Conservation (phyloP, 2,888 invertebrate species). For the Melangyna quadrimaculata region DNA sequence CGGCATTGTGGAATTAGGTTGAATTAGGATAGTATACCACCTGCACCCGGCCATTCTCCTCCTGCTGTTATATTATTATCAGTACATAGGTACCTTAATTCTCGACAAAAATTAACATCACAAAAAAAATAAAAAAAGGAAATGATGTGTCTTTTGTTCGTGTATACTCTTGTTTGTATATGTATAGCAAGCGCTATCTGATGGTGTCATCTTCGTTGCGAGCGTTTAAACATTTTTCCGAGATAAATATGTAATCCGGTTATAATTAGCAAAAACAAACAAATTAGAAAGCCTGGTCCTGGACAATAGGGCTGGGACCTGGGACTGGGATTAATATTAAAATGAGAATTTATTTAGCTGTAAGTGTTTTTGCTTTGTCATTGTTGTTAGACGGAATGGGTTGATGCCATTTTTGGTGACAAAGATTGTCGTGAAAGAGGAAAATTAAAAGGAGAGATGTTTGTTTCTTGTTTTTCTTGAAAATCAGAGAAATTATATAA, state of each 20-base stretch:
- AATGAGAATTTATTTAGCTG: conserved; percentile 60
- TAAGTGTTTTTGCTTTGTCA: conserved; percentile 49
- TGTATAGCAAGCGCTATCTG: conserved; percentile 4
- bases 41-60: conserved; percentile 44
- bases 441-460: background rate
- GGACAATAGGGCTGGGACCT: conserved; percentile 42
- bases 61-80: background rate
- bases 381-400: conserved; percentile 1
- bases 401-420: conserved; percentile 27
- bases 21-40: conserved; percentile 25
- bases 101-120: background rate
- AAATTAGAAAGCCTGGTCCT: conserved; percentile 59
- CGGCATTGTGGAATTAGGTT: background rate
- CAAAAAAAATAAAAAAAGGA: background rate
- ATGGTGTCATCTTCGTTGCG: conserved; percentile 48
- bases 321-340: conserved; percentile 69
- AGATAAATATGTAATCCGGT: conserved; percentile 77
- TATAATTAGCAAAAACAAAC: conserved; percentile 74
- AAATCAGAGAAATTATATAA: background rate
- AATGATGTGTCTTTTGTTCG: conserved; percentile 11
- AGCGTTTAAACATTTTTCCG: conserved; percentile 45
- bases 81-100: background rate
- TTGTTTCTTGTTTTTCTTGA: background rate
- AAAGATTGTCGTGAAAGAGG: conserved; percentile 8
- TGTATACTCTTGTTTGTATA: background rate